phyloP scores from a whole-genome alignment of 2,113 vertebrate species.

The Gymnarchus niloticus region DNA sequence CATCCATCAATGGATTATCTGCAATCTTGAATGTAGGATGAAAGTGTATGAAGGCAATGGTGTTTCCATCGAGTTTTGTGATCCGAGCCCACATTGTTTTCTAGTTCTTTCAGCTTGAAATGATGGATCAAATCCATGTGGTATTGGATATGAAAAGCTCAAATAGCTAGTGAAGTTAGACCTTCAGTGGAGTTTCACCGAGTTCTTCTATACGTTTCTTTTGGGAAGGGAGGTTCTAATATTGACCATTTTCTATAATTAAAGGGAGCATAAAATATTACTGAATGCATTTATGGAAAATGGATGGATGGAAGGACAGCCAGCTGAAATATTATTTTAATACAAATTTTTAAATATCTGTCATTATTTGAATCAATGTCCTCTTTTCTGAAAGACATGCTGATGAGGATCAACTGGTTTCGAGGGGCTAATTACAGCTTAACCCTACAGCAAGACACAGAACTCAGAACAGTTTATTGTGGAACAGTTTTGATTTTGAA shows the following conservation, averaged over 20 bases:
- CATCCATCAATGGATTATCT: conserved; percentile 5
- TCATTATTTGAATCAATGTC: not conserved
- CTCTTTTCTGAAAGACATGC: too few relatives aligned
- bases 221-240: not conserved
- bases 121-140: not conserved
- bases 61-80: not conserved
- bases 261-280: not conserved
- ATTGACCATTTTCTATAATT: not conserved
- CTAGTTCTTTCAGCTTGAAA: not conserved
- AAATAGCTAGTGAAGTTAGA: not conserved
- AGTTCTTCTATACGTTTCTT: too few relatives aligned
- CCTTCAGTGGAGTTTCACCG: not conserved
- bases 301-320: not conserved
- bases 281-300: not conserved
- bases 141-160: too few relatives aligned
- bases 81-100: not conserved
- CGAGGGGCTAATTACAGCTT: too few relatives aligned
- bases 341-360: not conserved
- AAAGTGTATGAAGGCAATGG: not conserved
- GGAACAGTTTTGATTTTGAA: not conserved
- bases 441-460: too few relatives aligned
- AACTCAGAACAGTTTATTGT: not conserved
- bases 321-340: not conserved
- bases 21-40: conserved; percentile 1
- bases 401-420: not conserved